Base-by-base conservation (phyloP, 2,888 invertebrate species). In the Drosophila picticornis region DNA sequence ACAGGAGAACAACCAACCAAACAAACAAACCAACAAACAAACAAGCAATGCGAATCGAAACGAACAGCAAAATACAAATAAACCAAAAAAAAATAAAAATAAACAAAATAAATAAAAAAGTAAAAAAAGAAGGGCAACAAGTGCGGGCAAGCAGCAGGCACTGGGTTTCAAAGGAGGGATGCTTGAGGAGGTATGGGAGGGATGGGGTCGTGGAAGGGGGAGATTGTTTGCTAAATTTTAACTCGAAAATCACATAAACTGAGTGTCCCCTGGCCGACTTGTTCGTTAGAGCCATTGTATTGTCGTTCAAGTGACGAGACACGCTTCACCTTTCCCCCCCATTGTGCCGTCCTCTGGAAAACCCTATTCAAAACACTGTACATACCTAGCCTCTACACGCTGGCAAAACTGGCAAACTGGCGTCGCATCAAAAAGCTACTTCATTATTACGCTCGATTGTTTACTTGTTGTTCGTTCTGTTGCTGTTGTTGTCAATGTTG, bases 371-470 rank as follows among this genome's bases (percentile, higher is more conserved):
- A 57, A 40, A 40, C 40, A 22, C 25, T 31, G 13, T 7, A 27
- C 38, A 27, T 9, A 38, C 31, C 43, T 22, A 38, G 19, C 27
- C 27, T 22, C 57, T 43, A 36, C 11, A 58, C 46, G 19, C 27
- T 56, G 27, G n/a, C 38, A 19, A 27, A 59, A 46, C 29, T 1
- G 25, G 36, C 36, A 25, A 57, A 58, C 58, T 65, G 77, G 78
- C 68, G 71, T 57, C 38, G 71, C 80, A 81, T 82, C 80, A 84
- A 81, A 87, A 87, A 68, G 62, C 82, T 77, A 84, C 91, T 90
- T 90, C 90, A 91, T 91, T 91, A 90, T 88, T 84, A 80, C 89
- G 81, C 88, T 85, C 88, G 83, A 90, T 90, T 91, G 90, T 84
- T 84, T 75, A 74, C 72, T 68, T 56, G 53, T 51, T 83, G 48